Base-by-base conservation (phyloP, 2,888 invertebrate genomes). In the Conops quadrifasciatus region DNA sequence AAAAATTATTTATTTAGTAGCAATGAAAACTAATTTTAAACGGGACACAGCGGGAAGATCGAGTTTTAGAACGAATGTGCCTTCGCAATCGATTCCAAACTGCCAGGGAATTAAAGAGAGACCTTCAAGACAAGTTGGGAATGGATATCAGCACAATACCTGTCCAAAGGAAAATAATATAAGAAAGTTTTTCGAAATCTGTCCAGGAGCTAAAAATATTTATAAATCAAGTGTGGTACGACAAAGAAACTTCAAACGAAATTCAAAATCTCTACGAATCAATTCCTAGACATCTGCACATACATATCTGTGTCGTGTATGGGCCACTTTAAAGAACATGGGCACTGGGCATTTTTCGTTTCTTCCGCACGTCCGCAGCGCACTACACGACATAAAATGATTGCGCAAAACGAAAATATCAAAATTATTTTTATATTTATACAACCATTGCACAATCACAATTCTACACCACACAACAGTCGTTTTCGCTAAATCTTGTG, bases 71-170 rank as follows among this genome's bases (percentile, higher is more conserved):
- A 49, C 49, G 49, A 49, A 49, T 49, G 49, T 49, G 7, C 49
- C 49, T 49, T 49, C 49, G 3, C 3, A 49, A 49, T 49, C 49
- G 49, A n/a, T 49, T 49, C 49, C 49, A 49, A n/a, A 49, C 49
- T 49, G 49, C 49, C n/a, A 49, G 49, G 49, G 49, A 49, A 49
- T n/a, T 49, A 49, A 49, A n/a, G 16, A 49, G 49, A 49, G 49
- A 49, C 49, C 49, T 49, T 4, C 49, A 49, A n/a, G 49, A 11
- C 2, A 49, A 49, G 49, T n/a, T 49, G 16, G 16, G 49, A 49
- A 49, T 49, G 49, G 16, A 49, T 16, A 49, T 49, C 49, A 49
- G 49, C 49, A 49, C 16, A 49, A 49, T n/a, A n/a, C n/a, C 49
- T 49, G 7, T 49, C 49, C n/a, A 15, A 3, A 4, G 49, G 5